These are phyloP conservation scores for Acronicta aceris DNA, from an alignment of 2,888 invertebrate genomes.

Conservation along the genomic window DNA sequence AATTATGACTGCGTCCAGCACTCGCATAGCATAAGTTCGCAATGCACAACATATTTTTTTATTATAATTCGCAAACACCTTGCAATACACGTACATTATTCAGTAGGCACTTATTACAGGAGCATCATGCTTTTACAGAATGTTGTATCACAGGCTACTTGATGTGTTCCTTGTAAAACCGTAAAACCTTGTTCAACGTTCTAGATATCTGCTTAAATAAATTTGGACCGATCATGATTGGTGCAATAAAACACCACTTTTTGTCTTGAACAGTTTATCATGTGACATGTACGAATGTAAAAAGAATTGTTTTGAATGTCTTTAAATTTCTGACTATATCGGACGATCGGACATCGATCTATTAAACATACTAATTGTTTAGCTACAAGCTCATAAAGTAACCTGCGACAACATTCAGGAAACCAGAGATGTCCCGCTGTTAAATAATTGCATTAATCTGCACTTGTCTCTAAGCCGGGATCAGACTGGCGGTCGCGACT, in stretches of 20 bases:
- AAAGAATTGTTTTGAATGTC: no score
- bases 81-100: constrained; percentile 40
- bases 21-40: constrained; percentile 62
- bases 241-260: no score
- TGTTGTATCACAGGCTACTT: constrained; percentile 50
- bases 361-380: constrained; percentile 17
- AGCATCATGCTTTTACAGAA: constrained; percentile 33
- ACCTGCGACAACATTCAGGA: constrained; percentile 35
- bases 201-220: no score
- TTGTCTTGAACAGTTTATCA: no score
- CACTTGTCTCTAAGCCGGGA: constrained; percentile 40
- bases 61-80: constrained; percentile 52
- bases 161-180: constrained; percentile 13
- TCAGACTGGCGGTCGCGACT: constrained; percentile 43
- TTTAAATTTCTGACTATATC: neutral
- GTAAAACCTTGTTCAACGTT: neutral
- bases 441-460: constrained; percentile 20
- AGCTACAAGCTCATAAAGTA: constrained; percentile 21
- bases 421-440: constrained; percentile 19
- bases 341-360: constrained; percentile 9
- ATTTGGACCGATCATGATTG: no score
- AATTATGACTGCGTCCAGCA: constrained; percentile 25
- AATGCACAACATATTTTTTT: constrained; percentile 43
- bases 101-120: constrained; percentile 25
- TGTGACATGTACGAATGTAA: no score